A percentile compares a stretch with the other conserved stretches of the same genome.
Conservation (phyloP, 2,888 invertebrate species). For the Mesorhabditis spiculigera region DNA sequence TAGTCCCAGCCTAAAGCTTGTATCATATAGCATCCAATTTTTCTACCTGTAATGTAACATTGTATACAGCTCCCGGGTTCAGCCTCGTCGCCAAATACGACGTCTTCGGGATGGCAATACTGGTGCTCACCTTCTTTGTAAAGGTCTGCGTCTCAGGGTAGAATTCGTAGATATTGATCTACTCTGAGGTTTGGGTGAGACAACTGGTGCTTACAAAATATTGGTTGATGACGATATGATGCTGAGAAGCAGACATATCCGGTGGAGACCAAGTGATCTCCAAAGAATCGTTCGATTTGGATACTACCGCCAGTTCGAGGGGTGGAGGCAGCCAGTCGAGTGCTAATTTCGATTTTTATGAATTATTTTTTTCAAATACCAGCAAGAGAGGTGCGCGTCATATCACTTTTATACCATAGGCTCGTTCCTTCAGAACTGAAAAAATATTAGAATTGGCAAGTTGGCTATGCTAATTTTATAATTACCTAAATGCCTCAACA, state of each 20-base stretch:
- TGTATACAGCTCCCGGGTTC: slow-evolving; percentile 34
- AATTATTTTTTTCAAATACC: slow-evolving; percentile 15
- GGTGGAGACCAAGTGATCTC: slow-evolving; percentile 41
- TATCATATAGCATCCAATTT: background rate
- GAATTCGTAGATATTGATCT: slow-evolving; percentile 41
- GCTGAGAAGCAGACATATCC: slow-evolving; percentile 28
- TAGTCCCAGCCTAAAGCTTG: slow-evolving; percentile 32
- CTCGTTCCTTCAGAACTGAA: slow-evolving; percentile 19
- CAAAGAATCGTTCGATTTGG: slow-evolving; percentile 30
- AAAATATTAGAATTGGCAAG: background rate
- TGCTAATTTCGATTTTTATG: slow-evolving; percentile 18
- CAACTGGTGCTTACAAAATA: slow-evolving; percentile 29
- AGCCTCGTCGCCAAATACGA: slow-evolving; percentile 25
- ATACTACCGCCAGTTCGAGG: slow-evolving; percentile 30
- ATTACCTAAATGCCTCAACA: slow-evolving; percentile 30
- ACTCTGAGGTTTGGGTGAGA: background rate
- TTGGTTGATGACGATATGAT: slow-evolving; percentile 36
- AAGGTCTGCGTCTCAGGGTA: slow-evolving; percentile 10
- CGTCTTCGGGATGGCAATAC: slow-evolving; percentile 35
- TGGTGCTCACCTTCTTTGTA: slow-evolving; percentile 25
- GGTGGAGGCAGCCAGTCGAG: slow-evolving; percentile 41
- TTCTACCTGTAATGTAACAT: slow-evolving; percentile 36
- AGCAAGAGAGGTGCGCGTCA: slow-evolving; percentile 39
- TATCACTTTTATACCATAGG: slow-evolving; percentile 39
- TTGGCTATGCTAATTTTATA: too few species aligned